Evolutionary conservation across 2,888 invertebrate species (phyloP).

Genomic region (Dioctria rufipes): DNA sequence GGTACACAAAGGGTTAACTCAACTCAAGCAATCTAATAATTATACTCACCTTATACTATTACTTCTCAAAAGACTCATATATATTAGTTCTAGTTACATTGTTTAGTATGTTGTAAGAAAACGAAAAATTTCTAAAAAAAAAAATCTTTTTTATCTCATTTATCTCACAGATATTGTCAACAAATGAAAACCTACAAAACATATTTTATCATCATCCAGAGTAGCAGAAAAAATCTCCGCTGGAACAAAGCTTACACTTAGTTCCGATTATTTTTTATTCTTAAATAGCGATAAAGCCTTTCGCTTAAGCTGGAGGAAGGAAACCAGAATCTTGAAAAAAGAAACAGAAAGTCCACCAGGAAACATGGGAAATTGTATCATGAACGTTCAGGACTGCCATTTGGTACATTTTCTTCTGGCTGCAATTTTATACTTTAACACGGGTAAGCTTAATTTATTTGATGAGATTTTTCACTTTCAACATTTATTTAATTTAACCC

Average conservation of each 20-base stretch:
- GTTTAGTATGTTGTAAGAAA: no score
- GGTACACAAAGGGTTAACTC: no score
- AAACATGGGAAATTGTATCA: slow-evolving; percentile 61
- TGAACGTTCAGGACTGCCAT: slow-evolving; percentile 62
- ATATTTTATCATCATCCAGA: neutral
- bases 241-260: neutral
- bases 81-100: no score
- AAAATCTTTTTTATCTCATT: no score
- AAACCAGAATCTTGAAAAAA: neutral
- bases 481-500: slow-evolving; percentile 56
- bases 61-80: no score
- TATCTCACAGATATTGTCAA: no score
- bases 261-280: slow-evolving; percentile 34
- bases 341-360: slow-evolving; percentile 55
- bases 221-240: neutral
- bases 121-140: no score
- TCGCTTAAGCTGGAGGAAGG: slow-evolving; percentile 40
- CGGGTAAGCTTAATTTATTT: slow-evolving; percentile 59
- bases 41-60: no score
- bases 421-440: slow-evolving; percentile 62
- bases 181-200: neutral
- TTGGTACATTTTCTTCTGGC: slow-evolving; percentile 62
- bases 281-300: slow-evolving; percentile 40
- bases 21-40: no score
- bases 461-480: slow-evolving; percentile 56